Percentiles rank a stretch among this genome's conserved stretches.
These are phyloP conservation scores for Platysteira castanea DNA, from an alignment of 2,113 vertebrate species.

Conservation along the genomic window DNA sequence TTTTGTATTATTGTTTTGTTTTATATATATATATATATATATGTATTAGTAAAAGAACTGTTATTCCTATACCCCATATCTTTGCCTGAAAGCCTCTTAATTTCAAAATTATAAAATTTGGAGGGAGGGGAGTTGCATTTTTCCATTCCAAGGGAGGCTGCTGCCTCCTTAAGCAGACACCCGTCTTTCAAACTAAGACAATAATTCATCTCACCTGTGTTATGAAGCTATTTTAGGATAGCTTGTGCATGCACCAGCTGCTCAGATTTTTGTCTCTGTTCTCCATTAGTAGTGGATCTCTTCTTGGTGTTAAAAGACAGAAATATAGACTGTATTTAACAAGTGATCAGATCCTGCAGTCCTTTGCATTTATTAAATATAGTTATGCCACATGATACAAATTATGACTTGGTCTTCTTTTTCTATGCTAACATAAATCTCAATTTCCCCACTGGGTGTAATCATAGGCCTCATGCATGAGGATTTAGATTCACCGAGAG, in stretches of 20 bases:
- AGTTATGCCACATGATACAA: background rate
- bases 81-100: too few relatives aligned
- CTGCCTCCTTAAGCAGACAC: too few relatives aligned
- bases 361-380: background rate
- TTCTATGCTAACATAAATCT: conserved; percentile 14
- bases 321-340: background rate
- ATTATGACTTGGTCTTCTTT: background rate
- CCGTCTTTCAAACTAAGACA: too few relatives aligned
- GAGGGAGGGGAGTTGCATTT: too few relatives aligned
- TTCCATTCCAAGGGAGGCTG: too few relatives aligned
- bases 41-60: too few relatives aligned
- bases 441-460: background rate
- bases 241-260: background rate
- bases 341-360: background rate
- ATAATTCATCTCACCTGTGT: background rate
- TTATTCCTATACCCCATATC: too few relatives aligned
- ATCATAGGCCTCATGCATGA: background rate
- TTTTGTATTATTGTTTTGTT: too few relatives aligned
- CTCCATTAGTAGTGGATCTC: background rate
- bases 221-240: background rate
- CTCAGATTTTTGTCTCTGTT: background rate
- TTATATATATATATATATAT: too few relatives aligned
- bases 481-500: conserved; percentile 33
- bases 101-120: too few relatives aligned
- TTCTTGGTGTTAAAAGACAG: background rate